A percentile compares a stretch with the other conserved stretches of the same genome.
Conservation (phyloP, 2,888 invertebrate species). For the Sinohyriopsis cumingii region DNA sequence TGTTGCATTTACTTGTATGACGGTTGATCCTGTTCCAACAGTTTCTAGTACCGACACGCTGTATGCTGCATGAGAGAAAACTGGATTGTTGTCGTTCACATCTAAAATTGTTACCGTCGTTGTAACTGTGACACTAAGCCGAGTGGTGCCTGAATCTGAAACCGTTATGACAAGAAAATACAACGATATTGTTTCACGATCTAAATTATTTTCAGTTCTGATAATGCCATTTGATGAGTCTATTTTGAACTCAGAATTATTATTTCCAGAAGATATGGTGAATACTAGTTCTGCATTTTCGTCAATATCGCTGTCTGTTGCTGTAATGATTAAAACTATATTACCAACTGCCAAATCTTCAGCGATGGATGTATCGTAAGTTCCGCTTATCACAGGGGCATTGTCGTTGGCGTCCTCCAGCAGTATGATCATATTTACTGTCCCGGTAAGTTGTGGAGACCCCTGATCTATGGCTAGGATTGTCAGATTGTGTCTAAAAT, state of each 20-base stretch:
- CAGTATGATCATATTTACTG: neutral
- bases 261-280: slow-evolving; percentile 42
- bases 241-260: slow-evolving; percentile 44
- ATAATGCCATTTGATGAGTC: slow-evolving; percentile 47
- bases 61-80: slow-evolving; percentile 93
- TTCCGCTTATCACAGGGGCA: neutral
- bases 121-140: neutral
- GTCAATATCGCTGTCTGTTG: slow-evolving; percentile 41
- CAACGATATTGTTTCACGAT: slow-evolving; percentile 49
- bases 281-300: slow-evolving; percentile 51
- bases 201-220: slow-evolving; percentile 39
- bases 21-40: slow-evolving; percentile 71
- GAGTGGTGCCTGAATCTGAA: neutral
- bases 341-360: slow-evolving; percentile 35
- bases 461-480: slow-evolving; percentile 1
- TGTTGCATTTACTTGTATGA: slow-evolving; percentile 30
- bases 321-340: slow-evolving; percentile 26
- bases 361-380: slow-evolving; percentile 27
- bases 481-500: slow-evolving; percentile 6
- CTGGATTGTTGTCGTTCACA: slow-evolving; percentile 93
- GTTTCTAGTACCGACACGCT: slow-evolving; percentile 91
- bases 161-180: slow-evolving; percentile 49
- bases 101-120: slow-evolving; percentile 92
- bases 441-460: neutral
- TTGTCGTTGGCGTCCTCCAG: slow-evolving; percentile 4